Conservation (phyloP, 2,113 vertebrate species). For the Butorides virescens region DNA sequence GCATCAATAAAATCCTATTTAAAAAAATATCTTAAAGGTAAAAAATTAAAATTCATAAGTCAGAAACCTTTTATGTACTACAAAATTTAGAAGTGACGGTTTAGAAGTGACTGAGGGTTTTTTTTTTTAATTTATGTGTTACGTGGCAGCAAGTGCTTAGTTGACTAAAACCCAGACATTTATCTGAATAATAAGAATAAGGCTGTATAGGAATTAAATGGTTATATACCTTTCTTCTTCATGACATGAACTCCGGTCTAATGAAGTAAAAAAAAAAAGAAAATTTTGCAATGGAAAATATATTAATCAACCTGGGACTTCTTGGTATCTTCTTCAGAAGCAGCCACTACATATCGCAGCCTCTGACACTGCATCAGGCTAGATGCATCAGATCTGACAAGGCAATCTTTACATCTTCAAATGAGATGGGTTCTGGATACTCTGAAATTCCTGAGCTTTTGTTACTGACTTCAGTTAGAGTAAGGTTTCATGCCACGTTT, state of each 20-base stretch:
- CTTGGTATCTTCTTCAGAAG: background rate
- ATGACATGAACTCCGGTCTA: background rate
- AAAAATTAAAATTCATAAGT: background rate
- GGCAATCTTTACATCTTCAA: background rate
- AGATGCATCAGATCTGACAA: background rate
- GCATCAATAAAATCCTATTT: background rate
- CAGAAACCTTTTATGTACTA: background rate
- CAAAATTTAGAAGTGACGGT: background rate
- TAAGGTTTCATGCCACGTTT: background rate
- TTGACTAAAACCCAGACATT: background rate
- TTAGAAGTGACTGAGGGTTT: background rate
- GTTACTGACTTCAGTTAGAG: background rate
- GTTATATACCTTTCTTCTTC: background rate
- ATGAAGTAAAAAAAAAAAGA: background rate
- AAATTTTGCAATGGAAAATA: background rate
- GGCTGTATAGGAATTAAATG: background rate
- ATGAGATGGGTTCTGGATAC: background rate
- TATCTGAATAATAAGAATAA: background rate
- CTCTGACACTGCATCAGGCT: background rate
- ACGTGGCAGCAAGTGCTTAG: background rate
- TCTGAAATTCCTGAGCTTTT: background rate
- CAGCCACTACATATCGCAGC: background rate
- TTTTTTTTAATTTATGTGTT: background rate
- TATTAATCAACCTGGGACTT: background rate
- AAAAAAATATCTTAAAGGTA: background rate